A percentile compares a stretch with the other conserved stretches of the same genome.
These are phyloP conservation scores for Meloidogyne exigua DNA, from an alignment of 1,140 invertebrate species.

Conservation along the genomic window DNA sequence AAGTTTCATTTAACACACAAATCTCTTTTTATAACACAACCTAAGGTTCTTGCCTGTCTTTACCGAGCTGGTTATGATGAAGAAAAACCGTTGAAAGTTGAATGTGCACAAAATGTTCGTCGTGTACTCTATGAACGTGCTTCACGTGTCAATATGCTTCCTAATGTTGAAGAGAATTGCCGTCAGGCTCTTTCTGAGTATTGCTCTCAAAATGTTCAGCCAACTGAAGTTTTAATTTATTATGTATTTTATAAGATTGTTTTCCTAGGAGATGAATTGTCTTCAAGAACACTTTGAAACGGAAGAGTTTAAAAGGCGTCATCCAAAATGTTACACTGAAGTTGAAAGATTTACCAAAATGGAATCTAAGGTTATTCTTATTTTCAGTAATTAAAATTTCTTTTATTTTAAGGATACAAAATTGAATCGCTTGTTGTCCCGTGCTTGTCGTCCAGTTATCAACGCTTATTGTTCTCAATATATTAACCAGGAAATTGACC, in stretches of 20 bases:
- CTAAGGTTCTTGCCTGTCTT: slow-evolving; percentile 82
- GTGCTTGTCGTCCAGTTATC: slow-evolving; percentile 78
- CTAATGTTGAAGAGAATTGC: slow-evolving; percentile 86
- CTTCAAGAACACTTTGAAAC: slow-evolving; percentile 84
- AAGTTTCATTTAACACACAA: slow-evolving; percentile 68
- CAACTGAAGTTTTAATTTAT: slow-evolving; percentile 66
- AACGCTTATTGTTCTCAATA: slow-evolving; percentile 75
- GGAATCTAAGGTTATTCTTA: slow-evolving; percentile 76
- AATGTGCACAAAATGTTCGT: slow-evolving; percentile 75
- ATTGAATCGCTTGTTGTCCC: slow-evolving; percentile 73
- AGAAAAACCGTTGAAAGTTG: slow-evolving; percentile 66
- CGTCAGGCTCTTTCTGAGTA: slow-evolving; percentile 78
- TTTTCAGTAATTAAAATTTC: slow-evolving; percentile 62
- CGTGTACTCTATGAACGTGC: slow-evolving; percentile 87
- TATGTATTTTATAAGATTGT: slow-evolving; percentile 13
- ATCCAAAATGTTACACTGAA: slow-evolving; percentile 71
- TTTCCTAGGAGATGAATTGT: slow-evolving; percentile 75
- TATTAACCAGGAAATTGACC: slow-evolving; percentile 72
- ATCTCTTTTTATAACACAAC: slow-evolving; percentile 73
- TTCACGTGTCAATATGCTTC: slow-evolving; percentile 83
- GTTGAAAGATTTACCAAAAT: slow-evolving; percentile 85
- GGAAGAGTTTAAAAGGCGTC: slow-evolving; percentile 63
- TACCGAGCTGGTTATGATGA: slow-evolving; percentile 73
- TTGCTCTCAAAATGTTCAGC: slow-evolving; percentile 69
- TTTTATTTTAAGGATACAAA: slow-evolving; percentile 58